These are phyloP conservation scores for Caerostris darwini DNA, from an alignment of 1,140 invertebrate species.

Conservation along the genomic window DNA sequence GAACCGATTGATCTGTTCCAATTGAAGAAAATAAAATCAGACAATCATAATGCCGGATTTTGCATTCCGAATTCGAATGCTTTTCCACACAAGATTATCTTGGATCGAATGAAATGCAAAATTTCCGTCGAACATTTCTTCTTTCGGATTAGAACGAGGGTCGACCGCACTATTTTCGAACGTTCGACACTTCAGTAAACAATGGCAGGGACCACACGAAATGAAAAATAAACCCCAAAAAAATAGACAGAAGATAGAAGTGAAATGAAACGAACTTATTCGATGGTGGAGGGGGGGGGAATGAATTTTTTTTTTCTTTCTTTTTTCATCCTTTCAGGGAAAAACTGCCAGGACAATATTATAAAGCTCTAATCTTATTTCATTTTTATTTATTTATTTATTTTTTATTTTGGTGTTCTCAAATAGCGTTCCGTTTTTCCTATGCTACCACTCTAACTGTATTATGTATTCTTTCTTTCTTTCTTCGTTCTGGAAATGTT, in stretches of 20 bases:
- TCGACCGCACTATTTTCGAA: slow-evolving; percentile 10
- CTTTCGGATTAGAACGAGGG: not conserved
- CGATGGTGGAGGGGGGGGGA: not conserved
- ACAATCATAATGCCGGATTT: not conserved
- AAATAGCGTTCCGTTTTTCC: slow-evolving; percentile 65
- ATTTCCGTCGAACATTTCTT: not conserved
- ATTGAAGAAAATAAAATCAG: not conserved
- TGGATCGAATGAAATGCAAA: slow-evolving; percentile 37
- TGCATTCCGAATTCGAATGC: not conserved
- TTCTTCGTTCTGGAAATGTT: not conserved
- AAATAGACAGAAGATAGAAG: slow-evolving; percentile 34
- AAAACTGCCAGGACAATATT: slow-evolving; percentile 70
- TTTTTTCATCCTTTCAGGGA: too few relatives aligned
- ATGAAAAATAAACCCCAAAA: slow-evolving; percentile 73
- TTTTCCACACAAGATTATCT: not conserved
- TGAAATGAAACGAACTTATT: slow-evolving; percentile 62
- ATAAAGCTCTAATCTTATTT: slow-evolving; percentile 73
- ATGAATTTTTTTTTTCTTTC: slow-evolving; percentile 17
- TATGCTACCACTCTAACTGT: slow-evolving; percentile 60
- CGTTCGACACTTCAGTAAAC: slow-evolving; percentile 44
- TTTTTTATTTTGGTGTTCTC: slow-evolving; percentile 40
- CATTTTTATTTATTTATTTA: too few relatives aligned
- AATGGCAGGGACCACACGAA: not conserved
- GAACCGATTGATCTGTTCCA: not conserved
- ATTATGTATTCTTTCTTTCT: slow-evolving; percentile 62